Evolutionary conservation across 2,113 vertebrate species (phyloP).

Genomic region (Apteryx mantelli): DNA sequence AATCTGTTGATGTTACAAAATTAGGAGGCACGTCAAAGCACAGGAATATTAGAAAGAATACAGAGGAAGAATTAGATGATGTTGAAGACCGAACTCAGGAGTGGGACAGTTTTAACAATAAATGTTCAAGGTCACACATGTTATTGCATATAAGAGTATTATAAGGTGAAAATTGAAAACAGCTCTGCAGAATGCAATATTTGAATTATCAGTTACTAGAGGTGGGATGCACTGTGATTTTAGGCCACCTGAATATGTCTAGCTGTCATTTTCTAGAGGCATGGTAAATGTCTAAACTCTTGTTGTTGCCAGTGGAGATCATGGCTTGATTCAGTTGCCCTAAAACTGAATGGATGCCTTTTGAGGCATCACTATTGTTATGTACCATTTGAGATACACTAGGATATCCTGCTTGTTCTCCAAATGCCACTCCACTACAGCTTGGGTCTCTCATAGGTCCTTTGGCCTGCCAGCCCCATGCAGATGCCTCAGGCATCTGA

Average conservation of each 20-base stretch:
- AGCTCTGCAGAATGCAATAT: background rate
- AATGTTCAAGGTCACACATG: background rate
- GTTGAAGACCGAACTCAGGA: background rate
- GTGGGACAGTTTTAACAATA: background rate
- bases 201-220: background rate
- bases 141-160: background rate
- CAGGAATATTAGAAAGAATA: background rate
- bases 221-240: background rate
- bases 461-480: background rate
- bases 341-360: background rate
- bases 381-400: fast-evolving
- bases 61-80: background rate
- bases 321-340: background rate
- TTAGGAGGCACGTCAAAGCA: background rate
- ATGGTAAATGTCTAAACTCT: background rate
- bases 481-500: background rate
- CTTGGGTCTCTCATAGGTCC: background rate
- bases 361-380: too few relatives aligned
- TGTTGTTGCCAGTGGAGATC: background rate
- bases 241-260: background rate
- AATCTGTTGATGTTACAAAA: background rate
- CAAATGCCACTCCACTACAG: background rate
- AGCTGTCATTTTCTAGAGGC: background rate
- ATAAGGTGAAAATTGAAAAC: background rate
- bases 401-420: background rate